These are phyloP conservation scores for Hydrotaea diabolus DNA, from an alignment of 2,888 invertebrate species.

Conservation along the genomic window DNA sequence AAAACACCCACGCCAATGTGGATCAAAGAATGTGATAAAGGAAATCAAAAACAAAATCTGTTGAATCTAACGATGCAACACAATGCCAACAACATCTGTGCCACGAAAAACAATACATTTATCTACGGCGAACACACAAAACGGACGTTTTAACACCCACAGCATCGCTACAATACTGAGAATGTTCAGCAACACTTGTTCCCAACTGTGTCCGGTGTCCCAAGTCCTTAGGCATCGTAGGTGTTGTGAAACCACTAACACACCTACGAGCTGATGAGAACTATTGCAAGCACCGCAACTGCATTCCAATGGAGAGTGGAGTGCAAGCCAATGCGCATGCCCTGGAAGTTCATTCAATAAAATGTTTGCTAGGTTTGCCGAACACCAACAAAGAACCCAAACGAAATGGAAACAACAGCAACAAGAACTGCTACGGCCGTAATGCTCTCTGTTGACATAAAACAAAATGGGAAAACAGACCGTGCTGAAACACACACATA, in stretches of 20 bases:
- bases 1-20: not conserved
- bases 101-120: too few relatives aligned
- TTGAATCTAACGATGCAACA: slow-evolving; percentile 47
- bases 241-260: slow-evolving; percentile 60
- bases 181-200: not conserved
- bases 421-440: slow-evolving; percentile 49
- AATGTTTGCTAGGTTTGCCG: slow-evolving; percentile 45
- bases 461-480: slow-evolving; percentile 30
- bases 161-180: slow-evolving; percentile 41
- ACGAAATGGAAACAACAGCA: slow-evolving; percentile 46
- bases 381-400: not conserved
- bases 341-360: slow-evolving; percentile 72
- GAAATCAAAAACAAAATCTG: slow-evolving; percentile 50
- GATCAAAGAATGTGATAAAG: slow-evolving; percentile 29
- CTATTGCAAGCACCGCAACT: not conserved
- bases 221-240: slow-evolving; percentile 32
- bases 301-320: slow-evolving; percentile 44
- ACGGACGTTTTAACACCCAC: slow-evolving; percentile 7
- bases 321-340: slow-evolving; percentile 62
- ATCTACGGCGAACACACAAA: not conserved
- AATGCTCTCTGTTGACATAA: slow-evolving; percentile 64
- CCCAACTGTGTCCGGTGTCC: not conserved
- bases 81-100: not conserved
- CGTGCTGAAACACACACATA: slow-evolving; percentile 33
- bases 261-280: slow-evolving; percentile 61